Evolutionary conservation across 2,888 invertebrate species (phyloP), one percentile per base, ranked within the genome.

Genomic region (Spodoptera picta): DNA sequence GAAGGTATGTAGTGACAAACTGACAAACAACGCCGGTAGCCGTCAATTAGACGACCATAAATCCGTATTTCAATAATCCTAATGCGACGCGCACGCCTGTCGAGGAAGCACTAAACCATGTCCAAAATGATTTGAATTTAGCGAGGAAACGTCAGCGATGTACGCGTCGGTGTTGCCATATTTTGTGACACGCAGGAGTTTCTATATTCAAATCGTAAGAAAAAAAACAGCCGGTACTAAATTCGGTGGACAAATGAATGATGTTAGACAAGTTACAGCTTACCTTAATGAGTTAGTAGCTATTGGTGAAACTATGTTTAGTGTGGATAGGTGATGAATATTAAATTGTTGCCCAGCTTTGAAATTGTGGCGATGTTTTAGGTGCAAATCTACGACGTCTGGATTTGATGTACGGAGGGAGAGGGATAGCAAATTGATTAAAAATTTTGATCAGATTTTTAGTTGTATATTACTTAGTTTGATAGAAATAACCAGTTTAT

Each of bases 141-240:
- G 84, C 83, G 71, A 86, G 86, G 86, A 87, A 85, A 84, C 81
- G 87, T 86, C 86, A 85, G 73, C 76, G 77, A 60, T 62, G 55
- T 65, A 69, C 57, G 64, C 61, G 47, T 4, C 42, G 52, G 68
- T 73, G 80, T 75, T 75, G 73, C 78, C 78, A 70, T 75, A 67
- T 47, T 45, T 6, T 48, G 54, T 52, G 72, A 72, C 77, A 62
- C 52, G 27, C 64, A 4, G 45, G 31, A 10, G 57, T 45, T 60
- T 64, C 52, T 59, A 51, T 60, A 69, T 58, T 73, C 55, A 59
- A 62, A 74, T 46, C 24, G 51, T 60, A 9, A 10, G 50, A 50
- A 56, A 58, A 48, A 53, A 58, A 57, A 44, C 12, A 19, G 50
- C 27, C 43, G 60, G 49, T 54, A 55, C 75, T 63, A 59, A 74